A percentile compares a stretch with the other conserved stretches of the same genome.
These are phyloP conservation scores for Typhlomys cinereus DNA, from an alignment of 2,113 vertebrate species.

Conservation along the genomic window DNA sequence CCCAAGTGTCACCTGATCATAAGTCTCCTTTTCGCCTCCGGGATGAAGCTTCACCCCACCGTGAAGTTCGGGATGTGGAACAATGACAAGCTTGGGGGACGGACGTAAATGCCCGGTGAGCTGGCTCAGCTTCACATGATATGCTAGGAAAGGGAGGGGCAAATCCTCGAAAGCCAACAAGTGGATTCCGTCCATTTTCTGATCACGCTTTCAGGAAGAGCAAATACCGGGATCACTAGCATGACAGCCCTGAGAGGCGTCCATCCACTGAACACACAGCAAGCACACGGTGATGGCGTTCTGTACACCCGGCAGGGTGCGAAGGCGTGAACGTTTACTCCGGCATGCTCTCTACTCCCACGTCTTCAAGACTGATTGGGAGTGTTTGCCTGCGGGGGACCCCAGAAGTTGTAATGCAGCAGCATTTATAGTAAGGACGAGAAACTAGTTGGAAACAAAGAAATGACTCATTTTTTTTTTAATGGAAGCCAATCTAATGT, in stretches of 20 bases:
- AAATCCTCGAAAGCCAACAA: neutral
- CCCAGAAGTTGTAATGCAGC: neutral
- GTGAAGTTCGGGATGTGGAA: neutral
- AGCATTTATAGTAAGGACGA: neutral
- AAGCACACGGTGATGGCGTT: neutral
- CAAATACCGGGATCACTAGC: neutral
- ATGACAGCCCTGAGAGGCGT: neutral
- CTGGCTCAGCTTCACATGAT: neutral
- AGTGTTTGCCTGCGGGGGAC: neutral
- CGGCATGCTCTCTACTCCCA: neutral
- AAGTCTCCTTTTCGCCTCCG: constrained; percentile 37
- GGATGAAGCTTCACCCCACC: constrained; percentile 25
- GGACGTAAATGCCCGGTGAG: neutral
- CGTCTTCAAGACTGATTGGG: neutral
- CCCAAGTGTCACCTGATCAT: constrained; percentile 21
- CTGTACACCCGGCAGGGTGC: neutral
- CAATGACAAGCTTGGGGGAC: neutral
- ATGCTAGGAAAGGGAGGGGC: neutral
- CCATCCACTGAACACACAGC: neutral
- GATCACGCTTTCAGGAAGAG: neutral
- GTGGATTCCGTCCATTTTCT: neutral
- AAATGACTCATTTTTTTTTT: neutral
- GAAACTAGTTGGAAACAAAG: neutral
- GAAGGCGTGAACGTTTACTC: neutral
- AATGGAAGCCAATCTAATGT: neutral